Evolutionary conservation across 2,113 vertebrate species (phyloP), one percentile per base, ranked within the genome.

Genomic region (Calidris pygmaea): DNA sequence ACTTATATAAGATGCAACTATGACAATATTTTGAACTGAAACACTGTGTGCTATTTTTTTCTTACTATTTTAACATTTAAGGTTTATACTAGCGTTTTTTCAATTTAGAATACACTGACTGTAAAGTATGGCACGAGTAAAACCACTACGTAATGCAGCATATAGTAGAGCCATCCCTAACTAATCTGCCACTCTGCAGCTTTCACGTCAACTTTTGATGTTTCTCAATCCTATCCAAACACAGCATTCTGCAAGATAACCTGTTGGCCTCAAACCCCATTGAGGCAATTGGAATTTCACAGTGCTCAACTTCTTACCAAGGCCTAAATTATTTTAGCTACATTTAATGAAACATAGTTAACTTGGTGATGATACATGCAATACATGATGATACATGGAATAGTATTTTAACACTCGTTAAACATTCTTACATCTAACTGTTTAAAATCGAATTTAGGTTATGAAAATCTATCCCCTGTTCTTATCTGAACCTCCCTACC

Each of bases 81-180:
- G 8, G 4, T 5, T 56, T 30, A 48, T 22, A 67, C 4, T 68
- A 87, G 18, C 10, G 15, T 52, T 52, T 55, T 55, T 90, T 29
- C 32, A 48, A 39, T 73, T 83, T 45, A 88, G 17, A 75, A 76
- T 41, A 86, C 9, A 45, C 4, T 3, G 18, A 48, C 8, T 53
- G 5, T 48, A 20, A 80, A 34, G 19, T 52, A 37, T 50, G n/a
- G 11, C 24, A 60, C 0, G 0, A 83, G 35, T 41, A 45, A 71
- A 90, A 55, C 37, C 47, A 63, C 32, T 32, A 47, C 4, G 17
- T 22, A 50, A 60, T 12, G 34, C 12, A 62, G 45, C 22, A 66
- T 29, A 55, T 0, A 73, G 30, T 20, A 82, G 21, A 85, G 32
- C 10, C 45, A 86, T 8, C 39, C 19, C 35, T 65, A 93, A 85